phyloP scores from a whole-genome alignment of 2,113 vertebrate genomes.

The Pipra filicauda region DNA sequence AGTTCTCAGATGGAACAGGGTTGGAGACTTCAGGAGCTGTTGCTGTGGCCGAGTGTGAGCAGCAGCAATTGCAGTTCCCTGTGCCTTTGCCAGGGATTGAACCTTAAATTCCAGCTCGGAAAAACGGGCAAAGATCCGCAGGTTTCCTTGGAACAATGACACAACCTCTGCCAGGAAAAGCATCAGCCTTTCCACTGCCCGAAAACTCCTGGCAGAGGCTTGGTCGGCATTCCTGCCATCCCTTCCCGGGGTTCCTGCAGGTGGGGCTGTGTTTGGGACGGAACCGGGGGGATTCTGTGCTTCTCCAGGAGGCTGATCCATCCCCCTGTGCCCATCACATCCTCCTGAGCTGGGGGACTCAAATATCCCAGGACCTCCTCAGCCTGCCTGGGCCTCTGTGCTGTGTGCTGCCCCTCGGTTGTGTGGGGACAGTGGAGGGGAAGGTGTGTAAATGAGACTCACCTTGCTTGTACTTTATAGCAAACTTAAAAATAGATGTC shows the following conservation, averaged over 20 bases:
- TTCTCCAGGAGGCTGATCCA: fast-evolving
- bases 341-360: neutral
- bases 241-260: neutral
- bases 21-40: neutral
- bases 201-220: neutral
- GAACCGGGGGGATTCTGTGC: neutral
- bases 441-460: neutral
- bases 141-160: conserved; percentile 23
- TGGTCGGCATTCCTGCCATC: neutral
- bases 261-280: neutral
- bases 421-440: neutral
- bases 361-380: fast-evolving
- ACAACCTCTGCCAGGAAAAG: conserved; percentile 6
- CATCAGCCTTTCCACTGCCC: conserved; percentile 31
- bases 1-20: neutral
- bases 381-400: neutral
- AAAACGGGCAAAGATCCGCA: neutral
- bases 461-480: neutral
- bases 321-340: neutral
- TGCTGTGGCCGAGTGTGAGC: neutral
- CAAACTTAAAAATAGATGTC: neutral
- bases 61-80: neutral
- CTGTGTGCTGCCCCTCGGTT: fast-evolving
- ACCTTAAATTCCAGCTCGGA: conserved; percentile 22
- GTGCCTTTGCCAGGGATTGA: neutral